phyloP scores from a whole-genome alignment of 2,797 vertebrate genomes.

The Hafferia zeledoni region DNA sequence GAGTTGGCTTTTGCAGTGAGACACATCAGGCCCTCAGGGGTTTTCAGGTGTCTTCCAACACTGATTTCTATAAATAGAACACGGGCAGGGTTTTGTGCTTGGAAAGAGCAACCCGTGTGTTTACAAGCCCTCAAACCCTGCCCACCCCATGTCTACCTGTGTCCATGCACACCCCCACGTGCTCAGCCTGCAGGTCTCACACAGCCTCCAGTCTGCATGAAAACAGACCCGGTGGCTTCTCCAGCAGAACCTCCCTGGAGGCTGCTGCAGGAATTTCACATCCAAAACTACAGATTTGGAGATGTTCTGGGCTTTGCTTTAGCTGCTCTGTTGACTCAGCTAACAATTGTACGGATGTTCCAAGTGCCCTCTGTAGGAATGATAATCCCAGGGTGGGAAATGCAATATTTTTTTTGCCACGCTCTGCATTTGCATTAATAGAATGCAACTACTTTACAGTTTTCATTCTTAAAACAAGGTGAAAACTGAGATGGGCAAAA shows the following conservation, averaged over 20 bases:
- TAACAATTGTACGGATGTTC: background rate
- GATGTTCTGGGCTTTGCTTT: constrained; percentile 3
- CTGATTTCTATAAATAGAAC: background rate
- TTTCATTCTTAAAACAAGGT: background rate
- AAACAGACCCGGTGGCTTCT: background rate
- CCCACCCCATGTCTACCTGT: background rate
- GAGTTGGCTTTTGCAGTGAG: rapidly evolving
- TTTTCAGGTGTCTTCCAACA: background rate
- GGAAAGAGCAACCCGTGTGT: background rate
- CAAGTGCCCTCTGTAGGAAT: background rate
- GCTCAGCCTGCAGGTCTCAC: background rate
- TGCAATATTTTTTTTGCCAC: background rate
- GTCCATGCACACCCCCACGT: rapidly evolving
- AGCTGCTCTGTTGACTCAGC: constrained; percentile 46
- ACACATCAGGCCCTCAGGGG: background rate
- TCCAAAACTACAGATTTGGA: background rate
- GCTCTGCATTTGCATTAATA: background rate
- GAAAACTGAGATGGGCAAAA: background rate
- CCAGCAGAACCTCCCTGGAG: background rate
- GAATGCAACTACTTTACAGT: background rate
- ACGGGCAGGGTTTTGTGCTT: rapidly evolving
- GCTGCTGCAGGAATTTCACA: constrained; percentile 4
- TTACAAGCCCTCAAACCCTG: background rate
- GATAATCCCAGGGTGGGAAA: constrained; percentile 6
- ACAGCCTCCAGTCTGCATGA: background rate